These are phyloP conservation scores for Scophthalmus maximus DNA, from an alignment of 2,113 vertebrate species.

Conservation along the genomic window DNA sequence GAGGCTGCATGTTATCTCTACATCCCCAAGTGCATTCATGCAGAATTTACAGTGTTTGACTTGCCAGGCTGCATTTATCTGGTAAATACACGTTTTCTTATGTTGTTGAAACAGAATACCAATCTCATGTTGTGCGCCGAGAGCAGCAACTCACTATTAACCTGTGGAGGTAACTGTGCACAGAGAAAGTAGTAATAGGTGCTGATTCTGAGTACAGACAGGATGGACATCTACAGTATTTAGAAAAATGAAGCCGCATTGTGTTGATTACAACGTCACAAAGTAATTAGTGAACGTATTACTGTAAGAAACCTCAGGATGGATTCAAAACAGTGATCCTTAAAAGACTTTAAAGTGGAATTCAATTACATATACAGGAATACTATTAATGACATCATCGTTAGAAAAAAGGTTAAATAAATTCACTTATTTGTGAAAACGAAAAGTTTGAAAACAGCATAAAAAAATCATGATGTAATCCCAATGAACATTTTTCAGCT, in stretches of 20 bases:
- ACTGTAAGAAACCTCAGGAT: too few relatives aligned
- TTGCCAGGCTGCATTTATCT: neutral
- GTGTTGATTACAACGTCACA: neutral
- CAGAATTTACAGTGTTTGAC: neutral
- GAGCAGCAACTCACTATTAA: neutral
- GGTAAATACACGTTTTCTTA: neutral
- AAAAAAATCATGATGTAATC: slow-evolving; percentile 10
- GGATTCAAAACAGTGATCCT: too few relatives aligned
- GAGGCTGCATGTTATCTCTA: neutral
- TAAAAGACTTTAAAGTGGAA: neutral
- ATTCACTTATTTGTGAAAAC: slow-evolving; percentile 4
- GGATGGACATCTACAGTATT: neutral
- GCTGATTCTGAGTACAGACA: neutral
- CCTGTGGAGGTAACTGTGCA: neutral
- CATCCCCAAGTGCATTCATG: neutral
- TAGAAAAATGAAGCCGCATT: neutral
- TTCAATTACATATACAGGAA: neutral
- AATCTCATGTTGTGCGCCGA: neutral
- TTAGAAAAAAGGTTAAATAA: neutral
- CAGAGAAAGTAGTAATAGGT: neutral
- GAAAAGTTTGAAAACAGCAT: neutral
- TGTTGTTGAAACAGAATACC: neutral
- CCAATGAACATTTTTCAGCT: slow-evolving; percentile 20
- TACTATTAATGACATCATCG: neutral
- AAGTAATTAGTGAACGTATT: neutral